These are phyloP conservation scores for Chymomyza procnemis DNA, from an alignment of 2,888 invertebrate species.

Conservation along the genomic window DNA sequence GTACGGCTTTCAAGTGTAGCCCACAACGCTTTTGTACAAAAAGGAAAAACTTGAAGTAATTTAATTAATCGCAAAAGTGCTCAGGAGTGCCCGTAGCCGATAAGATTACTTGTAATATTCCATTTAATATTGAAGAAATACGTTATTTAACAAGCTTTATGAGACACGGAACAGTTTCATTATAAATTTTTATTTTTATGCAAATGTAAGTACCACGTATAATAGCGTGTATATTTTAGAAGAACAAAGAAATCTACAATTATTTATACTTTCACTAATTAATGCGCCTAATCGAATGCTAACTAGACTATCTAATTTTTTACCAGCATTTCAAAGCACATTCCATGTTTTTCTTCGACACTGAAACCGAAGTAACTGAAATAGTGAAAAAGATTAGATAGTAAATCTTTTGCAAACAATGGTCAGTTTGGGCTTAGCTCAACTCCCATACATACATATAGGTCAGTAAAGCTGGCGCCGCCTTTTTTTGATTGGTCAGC, in stretches of 20 bases:
- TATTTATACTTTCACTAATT: slow-evolving; percentile 26
- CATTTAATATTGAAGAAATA: slow-evolving; percentile 4
- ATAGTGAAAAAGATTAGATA: not conserved
- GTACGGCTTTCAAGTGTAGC: not conserved
- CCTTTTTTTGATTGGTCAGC: slow-evolving; percentile 11
- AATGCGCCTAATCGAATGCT: slow-evolving; percentile 4
- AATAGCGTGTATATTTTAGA: slow-evolving; percentile 28
- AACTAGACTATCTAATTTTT: slow-evolving; percentile 14
- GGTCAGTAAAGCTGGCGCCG: slow-evolving; percentile 5
- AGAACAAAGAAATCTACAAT: slow-evolving; percentile 33
- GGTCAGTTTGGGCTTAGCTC: not conserved
- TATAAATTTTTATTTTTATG: no score
- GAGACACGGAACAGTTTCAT: no score
- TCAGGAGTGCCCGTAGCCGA: slow-evolving; percentile 17
- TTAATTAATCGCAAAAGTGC: slow-evolving; percentile 27
- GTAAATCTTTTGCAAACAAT: not conserved
- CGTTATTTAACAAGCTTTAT: not conserved
- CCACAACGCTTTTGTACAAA: not conserved
- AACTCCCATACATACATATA: not conserved
- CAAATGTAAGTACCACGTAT: slow-evolving; percentile 27
- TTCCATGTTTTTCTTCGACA: not conserved
- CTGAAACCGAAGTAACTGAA: not conserved
- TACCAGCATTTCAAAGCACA: slow-evolving; percentile 18
- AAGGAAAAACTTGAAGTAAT: slow-evolving; percentile 27
- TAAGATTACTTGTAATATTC: slow-evolving; percentile 27